A percentile compares a stretch with the other conserved stretches of the same genome.
Conservation (phyloP, 2,797 vertebrate genomes). For the Percopsis omiscomaycus region DNA sequence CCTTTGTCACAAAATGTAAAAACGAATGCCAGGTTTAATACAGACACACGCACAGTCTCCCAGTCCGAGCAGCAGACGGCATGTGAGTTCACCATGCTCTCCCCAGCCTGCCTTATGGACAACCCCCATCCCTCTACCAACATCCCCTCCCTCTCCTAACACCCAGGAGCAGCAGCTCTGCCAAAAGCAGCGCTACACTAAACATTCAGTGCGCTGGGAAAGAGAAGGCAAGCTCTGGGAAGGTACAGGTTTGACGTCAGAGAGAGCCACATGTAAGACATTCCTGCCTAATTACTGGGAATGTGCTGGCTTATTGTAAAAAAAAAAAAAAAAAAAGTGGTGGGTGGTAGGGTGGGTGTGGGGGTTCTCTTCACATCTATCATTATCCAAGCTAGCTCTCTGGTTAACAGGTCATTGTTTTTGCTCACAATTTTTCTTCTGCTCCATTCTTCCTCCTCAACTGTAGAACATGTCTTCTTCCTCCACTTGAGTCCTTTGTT, state of each 20-base stretch:
- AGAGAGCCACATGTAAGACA: constrained; percentile 79
- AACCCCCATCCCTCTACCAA: constrained; percentile 38
- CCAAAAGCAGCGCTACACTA: constrained; percentile 72
- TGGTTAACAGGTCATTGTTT: constrained; percentile 29
- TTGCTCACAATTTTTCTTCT: constrained; percentile 1
- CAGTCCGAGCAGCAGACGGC: constrained; percentile 44
- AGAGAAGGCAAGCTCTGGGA: constrained; percentile 75
- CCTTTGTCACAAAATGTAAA: no score
- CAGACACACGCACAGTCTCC: neutral
- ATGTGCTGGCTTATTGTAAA: constrained; percentile 74
- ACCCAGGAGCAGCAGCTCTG: constrained; percentile 62
- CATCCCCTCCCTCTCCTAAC: constrained; percentile 49
- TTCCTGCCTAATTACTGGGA: constrained; percentile 78
- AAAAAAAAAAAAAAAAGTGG: neutral
- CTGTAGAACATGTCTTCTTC: constrained; percentile 2
- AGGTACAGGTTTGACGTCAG: constrained; percentile 83
- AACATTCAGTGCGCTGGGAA: constrained; percentile 62
- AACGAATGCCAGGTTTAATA: neutral
- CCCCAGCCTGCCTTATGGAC: constrained; percentile 54
- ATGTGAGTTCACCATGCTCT: constrained; percentile 52
- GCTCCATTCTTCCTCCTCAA: constrained; percentile 1
- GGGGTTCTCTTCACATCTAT: constrained; percentile 46
- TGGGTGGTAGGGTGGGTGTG: neutral
- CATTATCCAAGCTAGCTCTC: constrained; percentile 30
- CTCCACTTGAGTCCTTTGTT: neutral